These are phyloP conservation scores for Manis crassicaudata DNA, from an alignment of 2,797 vertebrate genomes.

Conservation along the genomic window DNA sequence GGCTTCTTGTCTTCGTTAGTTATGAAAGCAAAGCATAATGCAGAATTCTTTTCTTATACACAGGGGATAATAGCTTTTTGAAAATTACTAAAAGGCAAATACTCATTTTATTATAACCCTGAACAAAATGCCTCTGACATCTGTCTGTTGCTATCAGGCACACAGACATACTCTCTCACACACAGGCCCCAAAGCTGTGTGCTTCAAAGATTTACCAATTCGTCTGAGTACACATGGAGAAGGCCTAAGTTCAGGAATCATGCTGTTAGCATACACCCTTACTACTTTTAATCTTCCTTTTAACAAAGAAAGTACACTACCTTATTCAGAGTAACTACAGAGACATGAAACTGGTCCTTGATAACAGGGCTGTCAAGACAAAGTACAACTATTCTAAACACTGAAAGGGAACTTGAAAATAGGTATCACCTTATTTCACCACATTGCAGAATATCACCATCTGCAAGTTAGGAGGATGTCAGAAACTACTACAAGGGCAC, in stretches of 20 bases:
- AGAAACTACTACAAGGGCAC: neutral
- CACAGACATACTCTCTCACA: neutral
- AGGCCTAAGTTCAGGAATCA: neutral
- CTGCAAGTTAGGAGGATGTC: neutral
- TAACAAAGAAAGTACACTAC: neutral
- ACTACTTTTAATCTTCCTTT: neutral
- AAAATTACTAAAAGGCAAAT: constrained; percentile 55
- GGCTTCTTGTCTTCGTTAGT: neutral
- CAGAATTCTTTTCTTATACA: neutral
- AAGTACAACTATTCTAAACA: neutral
- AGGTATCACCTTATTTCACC: neutral
- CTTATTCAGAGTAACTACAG: neutral
- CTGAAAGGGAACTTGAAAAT: neutral
- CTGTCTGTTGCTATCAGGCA: neutral
- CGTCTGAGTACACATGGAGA: neutral
- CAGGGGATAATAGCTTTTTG: constrained; percentile 33
- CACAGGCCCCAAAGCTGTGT: neutral
- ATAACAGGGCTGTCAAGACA: neutral
- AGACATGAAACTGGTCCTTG: neutral
- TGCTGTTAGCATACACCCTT: neutral
- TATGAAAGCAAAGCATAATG: constrained; percentile 58
- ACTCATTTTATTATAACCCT: constrained; percentile 44
- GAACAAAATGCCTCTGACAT: constrained; percentile 5
- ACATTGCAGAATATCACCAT: neutral
- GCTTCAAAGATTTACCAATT: neutral